A percentile compares a stretch with the other conserved stretches of the same genome.
phyloP scores from a whole-genome alignment of 2,888 invertebrate genomes.

The Harpalus rubripes region DNA sequence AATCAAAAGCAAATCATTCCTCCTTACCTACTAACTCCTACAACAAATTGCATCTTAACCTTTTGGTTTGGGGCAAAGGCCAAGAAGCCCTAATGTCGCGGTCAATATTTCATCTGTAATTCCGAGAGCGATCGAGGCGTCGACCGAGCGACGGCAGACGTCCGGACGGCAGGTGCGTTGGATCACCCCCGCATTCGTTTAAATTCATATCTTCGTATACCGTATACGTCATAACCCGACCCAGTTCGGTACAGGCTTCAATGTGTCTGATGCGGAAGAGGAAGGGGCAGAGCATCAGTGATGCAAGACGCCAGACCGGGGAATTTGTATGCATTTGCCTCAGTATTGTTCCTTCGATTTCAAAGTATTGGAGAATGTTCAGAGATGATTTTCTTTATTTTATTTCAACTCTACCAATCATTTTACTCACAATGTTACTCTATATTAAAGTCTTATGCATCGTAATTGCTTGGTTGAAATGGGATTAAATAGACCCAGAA shows the following conservation, averaged over 20 bases:
- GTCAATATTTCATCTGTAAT: slow-evolving; percentile 63
- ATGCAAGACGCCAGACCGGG: neutral
- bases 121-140: slow-evolving; percentile 4
- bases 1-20: neutral
- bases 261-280: neutral
- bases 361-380: neutral
- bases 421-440: slow-evolving; percentile 4
- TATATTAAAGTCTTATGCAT: too few species aligned
- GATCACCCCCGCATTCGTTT: slow-evolving; percentile 71
- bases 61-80: slow-evolving; percentile 2
- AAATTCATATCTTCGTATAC: slow-evolving; percentile 72
- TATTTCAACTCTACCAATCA: too few species aligned
- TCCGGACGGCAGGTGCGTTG: slow-evolving; percentile 70
- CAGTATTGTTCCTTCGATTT: slow-evolving; percentile 51
- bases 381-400: neutral
- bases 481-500: too few species aligned
- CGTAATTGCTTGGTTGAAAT: too few species aligned
- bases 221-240: slow-evolving; percentile 53
- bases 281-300: neutral
- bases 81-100: slow-evolving; percentile 57
- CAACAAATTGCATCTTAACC: slow-evolving; percentile 22
- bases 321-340: slow-evolving; percentile 52
- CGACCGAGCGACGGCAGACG: slow-evolving; percentile 31
- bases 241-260: slow-evolving; percentile 46
- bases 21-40: neutral